These are phyloP conservation scores for Upupa epops DNA, from an alignment of 2,113 vertebrate genomes.

Conservation along the genomic window DNA sequence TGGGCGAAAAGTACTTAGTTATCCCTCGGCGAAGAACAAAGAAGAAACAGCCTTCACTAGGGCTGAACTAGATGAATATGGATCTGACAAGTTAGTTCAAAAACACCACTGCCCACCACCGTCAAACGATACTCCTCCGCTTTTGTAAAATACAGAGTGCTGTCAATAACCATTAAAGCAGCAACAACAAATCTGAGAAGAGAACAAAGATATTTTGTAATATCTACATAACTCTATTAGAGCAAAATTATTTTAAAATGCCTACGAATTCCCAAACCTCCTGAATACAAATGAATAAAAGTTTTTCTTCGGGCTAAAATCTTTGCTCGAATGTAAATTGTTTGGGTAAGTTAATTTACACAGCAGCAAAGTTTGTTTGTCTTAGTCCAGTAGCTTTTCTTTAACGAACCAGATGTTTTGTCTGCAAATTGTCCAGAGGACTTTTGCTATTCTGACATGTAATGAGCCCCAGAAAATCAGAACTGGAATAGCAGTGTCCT, in stretches of 20 bases:
- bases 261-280: conserved; percentile 43
- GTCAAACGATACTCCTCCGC: neutral
- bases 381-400: conserved; percentile 72
- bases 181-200: neutral
- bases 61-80: neutral
- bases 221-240: conserved; percentile 31
- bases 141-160: neutral
- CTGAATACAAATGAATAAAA: conserved; percentile 53
- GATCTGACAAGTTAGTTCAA: conserved; percentile 20
- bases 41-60: neutral
- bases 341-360: conserved; percentile 72
- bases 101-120: neutral
- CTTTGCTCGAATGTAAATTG: conserved; percentile 66
- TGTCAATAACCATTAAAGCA: conserved; percentile 14
- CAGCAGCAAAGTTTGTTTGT: conserved; percentile 77
- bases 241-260: conserved; percentile 39
- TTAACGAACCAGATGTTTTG: conserved; percentile 78
- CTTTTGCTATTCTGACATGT: conserved; percentile 64
- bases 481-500: neutral
- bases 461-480: conserved; percentile 58
- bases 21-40: conserved; percentile 4
- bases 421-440: conserved; percentile 74
- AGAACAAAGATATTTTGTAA: conserved; percentile 15
- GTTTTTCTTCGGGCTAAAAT: conserved; percentile 53
- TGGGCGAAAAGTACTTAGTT: neutral